A percentile compares a stretch with the other conserved stretches of the same genome.
These are phyloP conservation scores for Trichomycterus rosablanca DNA, from an alignment of 2,113 vertebrate species.

Conservation along the genomic window DNA sequence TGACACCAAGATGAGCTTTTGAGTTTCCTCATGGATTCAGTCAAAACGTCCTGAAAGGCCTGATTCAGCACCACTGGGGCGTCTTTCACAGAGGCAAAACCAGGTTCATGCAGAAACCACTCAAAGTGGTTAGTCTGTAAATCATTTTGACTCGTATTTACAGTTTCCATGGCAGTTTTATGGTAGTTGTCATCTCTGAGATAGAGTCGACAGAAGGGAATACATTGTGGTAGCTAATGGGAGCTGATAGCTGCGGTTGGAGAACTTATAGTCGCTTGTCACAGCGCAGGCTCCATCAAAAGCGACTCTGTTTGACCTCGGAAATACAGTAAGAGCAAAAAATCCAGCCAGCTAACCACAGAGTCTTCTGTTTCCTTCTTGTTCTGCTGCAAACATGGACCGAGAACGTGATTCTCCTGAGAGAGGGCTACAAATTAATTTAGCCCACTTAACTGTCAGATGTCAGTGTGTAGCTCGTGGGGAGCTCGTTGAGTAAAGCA, in stretches of 20 bases:
- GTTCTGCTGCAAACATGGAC: not conserved
- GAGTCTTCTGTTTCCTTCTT: conserved; percentile 15
- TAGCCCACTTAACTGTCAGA: conserved; percentile 59
- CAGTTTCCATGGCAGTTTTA: conserved; percentile 10
- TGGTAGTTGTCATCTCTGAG: conserved; percentile 26
- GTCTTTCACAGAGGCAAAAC: no score
- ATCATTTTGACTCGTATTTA: not conserved
- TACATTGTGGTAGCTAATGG: conserved; percentile 24
- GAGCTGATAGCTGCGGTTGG: conserved; percentile 33
- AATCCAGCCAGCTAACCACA: conserved; percentile 24
- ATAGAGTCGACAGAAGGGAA: conserved; percentile 9
- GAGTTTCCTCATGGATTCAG: no score
- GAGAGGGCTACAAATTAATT: conserved; percentile 52
- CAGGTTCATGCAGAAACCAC: conserved; percentile 9
- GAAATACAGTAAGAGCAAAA: conserved; percentile 27
- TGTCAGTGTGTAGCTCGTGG: conserved; percentile 56
- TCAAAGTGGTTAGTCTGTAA: conserved; percentile 7
- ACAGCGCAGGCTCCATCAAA: conserved; percentile 39
- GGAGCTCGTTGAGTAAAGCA: conserved; percentile 14
- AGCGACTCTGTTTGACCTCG: conserved; percentile 28
- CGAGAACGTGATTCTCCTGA: conserved; percentile 14
- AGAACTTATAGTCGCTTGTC: conserved; percentile 35
- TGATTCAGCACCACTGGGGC: no score
- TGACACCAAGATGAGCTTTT: no score
- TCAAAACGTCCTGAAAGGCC: no score